Evolutionary conservation across 2,797 vertebrate genomes (phyloP).

Genomic region (Ispidina picta): DNA sequence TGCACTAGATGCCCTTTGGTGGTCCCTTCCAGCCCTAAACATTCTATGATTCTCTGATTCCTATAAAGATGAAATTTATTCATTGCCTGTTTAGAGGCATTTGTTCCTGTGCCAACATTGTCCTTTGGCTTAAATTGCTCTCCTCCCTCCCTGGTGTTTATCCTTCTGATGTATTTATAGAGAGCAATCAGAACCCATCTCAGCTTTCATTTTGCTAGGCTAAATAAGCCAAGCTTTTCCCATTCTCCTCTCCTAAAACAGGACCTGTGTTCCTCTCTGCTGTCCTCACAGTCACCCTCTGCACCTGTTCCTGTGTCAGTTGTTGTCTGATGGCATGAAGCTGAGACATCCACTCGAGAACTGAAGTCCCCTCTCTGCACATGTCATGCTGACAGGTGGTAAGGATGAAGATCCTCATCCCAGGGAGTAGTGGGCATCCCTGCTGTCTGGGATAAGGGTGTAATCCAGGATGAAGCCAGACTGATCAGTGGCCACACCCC

Average conservation of each 20-base stretch:
- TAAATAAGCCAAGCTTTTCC: background rate
- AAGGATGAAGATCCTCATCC: background rate
- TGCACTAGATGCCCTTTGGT: too few relatives aligned
- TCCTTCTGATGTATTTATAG: background rate
- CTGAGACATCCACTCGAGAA: background rate
- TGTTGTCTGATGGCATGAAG: fast-evolving
- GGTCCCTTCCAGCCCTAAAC: too few relatives aligned
- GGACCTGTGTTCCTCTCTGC: background rate
- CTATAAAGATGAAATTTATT: background rate
- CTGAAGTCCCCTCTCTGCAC: background rate
- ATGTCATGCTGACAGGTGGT: fast-evolving
- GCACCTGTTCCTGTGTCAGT: background rate
- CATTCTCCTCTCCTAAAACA: background rate
- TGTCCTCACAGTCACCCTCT: background rate
- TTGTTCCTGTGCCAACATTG: constrained; percentile 11
- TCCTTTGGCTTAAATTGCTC: constrained; percentile 39
- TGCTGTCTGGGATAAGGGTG: background rate
- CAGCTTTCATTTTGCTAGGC: constrained; percentile 1
- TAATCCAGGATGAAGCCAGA: background rate
- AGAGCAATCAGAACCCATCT: constrained; percentile 18
- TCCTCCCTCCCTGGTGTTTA: constrained; percentile 38
- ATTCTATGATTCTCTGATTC: too few relatives aligned
- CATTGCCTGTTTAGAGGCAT: background rate
- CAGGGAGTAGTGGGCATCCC: fast-evolving
- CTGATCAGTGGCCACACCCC: background rate